These are phyloP conservation scores for Brachyistius frenatus DNA, from an alignment of 2,113 vertebrate species.

Conservation along the genomic window DNA sequence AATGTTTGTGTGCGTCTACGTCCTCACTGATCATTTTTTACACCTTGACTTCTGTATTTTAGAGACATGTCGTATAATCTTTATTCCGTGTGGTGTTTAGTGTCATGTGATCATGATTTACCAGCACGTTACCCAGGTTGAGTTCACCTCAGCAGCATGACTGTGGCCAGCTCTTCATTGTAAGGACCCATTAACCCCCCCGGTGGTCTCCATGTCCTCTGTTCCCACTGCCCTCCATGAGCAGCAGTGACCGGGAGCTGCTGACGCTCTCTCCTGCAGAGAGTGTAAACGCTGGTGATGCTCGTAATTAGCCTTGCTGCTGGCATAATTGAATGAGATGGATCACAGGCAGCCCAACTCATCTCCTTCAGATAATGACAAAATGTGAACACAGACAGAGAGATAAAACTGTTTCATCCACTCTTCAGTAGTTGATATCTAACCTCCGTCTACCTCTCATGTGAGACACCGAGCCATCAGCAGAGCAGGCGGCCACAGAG, in stretches of 20 bases:
- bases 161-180: constrained; percentile 7
- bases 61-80: no score
- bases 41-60: no score
- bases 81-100: background rate
- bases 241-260: constrained; percentile 24
- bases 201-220: constrained; percentile 11
- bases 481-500: constrained; percentile 4
- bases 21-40: no score
- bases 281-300: constrained; percentile 64
- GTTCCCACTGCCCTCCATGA: constrained; percentile 38
- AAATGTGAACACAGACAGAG: constrained; percentile 17
- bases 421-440: constrained; percentile 25
- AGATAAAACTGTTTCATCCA: constrained; percentile 16
- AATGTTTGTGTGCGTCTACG: no score
- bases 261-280: constrained; percentile 56
- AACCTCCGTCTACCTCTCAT: constrained; percentile 18
- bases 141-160: background rate
- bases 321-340: constrained; percentile 68
- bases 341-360: constrained; percentile 34
- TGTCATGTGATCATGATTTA: background rate
- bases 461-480: background rate
- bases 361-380: constrained; percentile 52
- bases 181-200: background rate
- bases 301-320: constrained; percentile 59
- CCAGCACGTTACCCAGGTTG: no score